A percentile compares a stretch with the other conserved stretches of the same genome.
Evolutionary conservation across 35 echinoderm and acorn worm genomes (phyloP).

Genomic region (Ophioderma brevispina): DNA sequence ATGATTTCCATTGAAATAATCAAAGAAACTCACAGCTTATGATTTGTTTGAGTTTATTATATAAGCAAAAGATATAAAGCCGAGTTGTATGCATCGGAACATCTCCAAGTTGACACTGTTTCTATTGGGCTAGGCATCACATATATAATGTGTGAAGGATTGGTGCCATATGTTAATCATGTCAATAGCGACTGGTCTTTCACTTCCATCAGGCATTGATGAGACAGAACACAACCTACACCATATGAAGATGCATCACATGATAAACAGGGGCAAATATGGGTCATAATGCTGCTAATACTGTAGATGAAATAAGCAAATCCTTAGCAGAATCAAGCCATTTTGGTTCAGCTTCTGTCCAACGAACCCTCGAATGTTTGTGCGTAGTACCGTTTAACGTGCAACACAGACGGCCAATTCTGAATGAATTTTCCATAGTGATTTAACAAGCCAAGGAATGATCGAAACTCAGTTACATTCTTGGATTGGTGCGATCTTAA

Average conservation of each 20-base stretch:
- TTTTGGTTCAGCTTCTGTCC: conserved; percentile 1
- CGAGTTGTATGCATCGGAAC: no score
- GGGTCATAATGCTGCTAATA: conserved; percentile 50
- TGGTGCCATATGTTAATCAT: no score
- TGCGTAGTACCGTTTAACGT: neutral
- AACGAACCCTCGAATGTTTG: neutral
- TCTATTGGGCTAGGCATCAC: no score
- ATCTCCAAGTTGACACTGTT: no score
- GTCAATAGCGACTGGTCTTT: conserved; percentile 58
- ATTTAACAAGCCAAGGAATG: conserved; percentile 45
- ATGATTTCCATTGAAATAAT: no score
- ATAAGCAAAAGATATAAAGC: no score
- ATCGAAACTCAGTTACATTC: conserved; percentile 43
- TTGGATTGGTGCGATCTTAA: conserved; percentile 24
- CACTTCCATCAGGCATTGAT: conserved; percentile 28
- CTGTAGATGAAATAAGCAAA: conserved; percentile 2
- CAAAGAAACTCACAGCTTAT: no score
- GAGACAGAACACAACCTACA: conserved; percentile 57
- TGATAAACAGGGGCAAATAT: conserved; percentile 39
- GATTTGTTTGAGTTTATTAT: no score
- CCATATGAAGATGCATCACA: conserved; percentile 69
- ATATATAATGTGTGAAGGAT: no score
- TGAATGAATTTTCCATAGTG: conserved; percentile 70
- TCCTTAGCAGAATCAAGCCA: conserved; percentile 32
- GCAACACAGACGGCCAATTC: conserved; percentile 36